Evolutionary conservation across 2,888 invertebrate species (phyloP).

Genomic region (Aethes cnicana): DNA sequence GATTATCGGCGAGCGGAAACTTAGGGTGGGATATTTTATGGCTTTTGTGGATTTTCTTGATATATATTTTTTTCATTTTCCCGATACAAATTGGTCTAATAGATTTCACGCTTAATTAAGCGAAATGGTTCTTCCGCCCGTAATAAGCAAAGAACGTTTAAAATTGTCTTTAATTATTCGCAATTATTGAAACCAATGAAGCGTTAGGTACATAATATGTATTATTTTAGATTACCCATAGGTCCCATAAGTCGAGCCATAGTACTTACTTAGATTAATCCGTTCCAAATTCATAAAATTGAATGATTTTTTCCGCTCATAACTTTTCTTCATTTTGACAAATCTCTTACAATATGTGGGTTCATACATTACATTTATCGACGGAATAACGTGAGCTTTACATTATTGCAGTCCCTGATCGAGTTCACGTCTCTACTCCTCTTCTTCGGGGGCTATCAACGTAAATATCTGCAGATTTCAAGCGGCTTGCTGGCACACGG

Average conservation of each 20-base stretch:
- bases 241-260: no score
- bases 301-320: conserved; percentile 1
- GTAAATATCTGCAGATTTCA: conserved; percentile 77
- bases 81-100: conserved; percentile 44
- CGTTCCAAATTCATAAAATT: conserved; percentile 4
- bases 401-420: conserved; percentile 69
- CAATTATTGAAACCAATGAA: no score
- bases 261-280: no score
- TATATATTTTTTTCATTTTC: conserved; percentile 61
- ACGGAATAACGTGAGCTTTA: conserved; percentile 62
- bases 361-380: conserved; percentile 54
- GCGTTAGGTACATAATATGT: no score
- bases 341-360: conserved; percentile 27
- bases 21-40: conserved; percentile 72
- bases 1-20: conserved; percentile 76
- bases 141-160: not conserved
- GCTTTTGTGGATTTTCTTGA: conserved; percentile 70
- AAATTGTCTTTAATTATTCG: conserved; percentile 1
- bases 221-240: no score
- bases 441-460: conserved; percentile 77
- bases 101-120: conserved; percentile 29
- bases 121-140: not conserved
- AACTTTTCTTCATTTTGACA: conserved; percentile 15
- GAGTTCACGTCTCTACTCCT: conserved; percentile 75
- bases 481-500: conserved; percentile 44